These are phyloP conservation scores for Taenaris catops DNA, from an alignment of 2,888 invertebrate species.

Conservation along the genomic window DNA sequence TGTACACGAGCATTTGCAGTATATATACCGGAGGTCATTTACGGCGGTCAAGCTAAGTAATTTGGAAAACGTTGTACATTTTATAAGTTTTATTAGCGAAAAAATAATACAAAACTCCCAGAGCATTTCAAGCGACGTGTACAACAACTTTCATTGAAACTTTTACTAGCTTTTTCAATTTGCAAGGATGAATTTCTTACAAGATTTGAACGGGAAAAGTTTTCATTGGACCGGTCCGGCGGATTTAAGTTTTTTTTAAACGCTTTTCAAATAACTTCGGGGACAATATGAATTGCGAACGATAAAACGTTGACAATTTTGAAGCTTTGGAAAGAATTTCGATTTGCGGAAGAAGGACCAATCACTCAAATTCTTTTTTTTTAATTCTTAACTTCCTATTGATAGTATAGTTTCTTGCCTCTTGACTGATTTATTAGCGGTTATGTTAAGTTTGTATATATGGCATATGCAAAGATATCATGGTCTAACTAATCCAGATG, in stretches of 20 bases:
- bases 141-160: constrained; percentile 21
- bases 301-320: not conserved
- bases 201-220: constrained; percentile 25
- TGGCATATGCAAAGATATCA: no score
- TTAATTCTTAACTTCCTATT: no score
- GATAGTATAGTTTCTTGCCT: no score
- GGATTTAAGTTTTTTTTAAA: constrained; percentile 19
- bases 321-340: no score
- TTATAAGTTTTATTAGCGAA: constrained; percentile 4
- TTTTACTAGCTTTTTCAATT: constrained; percentile 30
- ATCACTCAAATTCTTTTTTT: no score
- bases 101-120: constrained; percentile 8
- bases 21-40: no score
- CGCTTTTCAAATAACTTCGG: constrained; percentile 1
- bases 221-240: constrained; percentile 20
- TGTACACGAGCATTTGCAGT: no score
- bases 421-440: no score
- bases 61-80: constrained; percentile 5
- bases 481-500: no score
- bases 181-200: constrained; percentile 30
- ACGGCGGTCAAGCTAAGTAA: not conserved
- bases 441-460: no score
- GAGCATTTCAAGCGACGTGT: constrained; percentile 20
- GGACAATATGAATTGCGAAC: constrained; percentile 1
- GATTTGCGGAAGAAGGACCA: no score